Evolutionary conservation across 2,888 invertebrate genomes (phyloP), one percentile per base, ranked within the genome.

Genomic region (Endomychus coccineus): DNA sequence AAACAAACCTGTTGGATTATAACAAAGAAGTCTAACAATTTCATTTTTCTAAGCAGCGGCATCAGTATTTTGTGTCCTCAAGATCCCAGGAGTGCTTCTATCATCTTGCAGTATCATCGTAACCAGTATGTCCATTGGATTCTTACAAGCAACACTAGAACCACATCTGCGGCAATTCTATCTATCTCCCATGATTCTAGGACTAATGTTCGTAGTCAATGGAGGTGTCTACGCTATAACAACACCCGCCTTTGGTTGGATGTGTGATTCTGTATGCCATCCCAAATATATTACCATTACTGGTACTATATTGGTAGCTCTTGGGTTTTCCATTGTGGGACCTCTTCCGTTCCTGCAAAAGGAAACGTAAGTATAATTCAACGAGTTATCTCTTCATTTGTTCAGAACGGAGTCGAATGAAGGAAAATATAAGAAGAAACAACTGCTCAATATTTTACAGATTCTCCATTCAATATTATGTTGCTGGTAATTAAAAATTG

Each of bases 81-180:
- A 68, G 53, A 79, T 87, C 34, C 86, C 86, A n/a, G 81, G 83
- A 13, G 80, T 87, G 2, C 56, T 80, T 22, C 60, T 87, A 23
- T 73, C 84, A 1, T 73, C 82, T 24, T 66, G 74, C 39, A 83
- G 82, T 54, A 84, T 86, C 52, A 75, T 83, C 42, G 78, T 74
- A 1, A 85, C 85, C 0, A 83, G 85, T 43, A 77, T 83, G 71
- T 85, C 85, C 48, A 85, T 88, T 32, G 87, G 88, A 12, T 94
- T 90, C 63, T 70, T 92, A 13, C 85, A 88, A 59, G 90, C 92
- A 0, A 91, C 91, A 0, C 68, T 94, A 13, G 88, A 91, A 50
- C 87, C 86, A 0, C 92, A 92, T 69, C 69, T 94, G n/a, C 62
- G 83, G 45, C 67, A 78, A 71, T 85, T 85, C 56, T 49, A 73